A percentile compares a stretch with the other conserved stretches of the same genome.
phyloP scores from a whole-genome alignment of 2,113 vertebrate genomes.

The Apteryx owenii region DNA sequence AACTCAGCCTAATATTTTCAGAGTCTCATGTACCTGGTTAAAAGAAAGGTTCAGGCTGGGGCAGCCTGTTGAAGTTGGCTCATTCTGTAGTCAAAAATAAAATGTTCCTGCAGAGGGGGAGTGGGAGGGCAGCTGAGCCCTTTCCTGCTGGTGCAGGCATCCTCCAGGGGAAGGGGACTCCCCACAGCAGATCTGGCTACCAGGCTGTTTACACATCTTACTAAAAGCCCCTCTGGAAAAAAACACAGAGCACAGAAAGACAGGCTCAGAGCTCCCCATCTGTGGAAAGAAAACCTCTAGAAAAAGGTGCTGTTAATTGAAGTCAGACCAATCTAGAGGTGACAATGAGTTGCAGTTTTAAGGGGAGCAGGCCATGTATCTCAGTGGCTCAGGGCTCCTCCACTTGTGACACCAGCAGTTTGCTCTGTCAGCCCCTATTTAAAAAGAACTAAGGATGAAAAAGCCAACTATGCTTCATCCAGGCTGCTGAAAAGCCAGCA shows the following conservation, averaged over 20 bases:
- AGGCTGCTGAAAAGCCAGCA: not conserved
- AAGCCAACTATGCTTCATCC: not conserved
- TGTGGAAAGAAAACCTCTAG: not conserved
- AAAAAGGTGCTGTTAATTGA: not conserved
- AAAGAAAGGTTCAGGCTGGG: not conserved
- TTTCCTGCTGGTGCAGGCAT: too few relatives aligned
- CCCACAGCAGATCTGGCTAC: too few relatives aligned
- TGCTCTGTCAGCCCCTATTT: not conserved
- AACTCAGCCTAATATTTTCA: not conserved
- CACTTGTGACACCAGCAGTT: not conserved
- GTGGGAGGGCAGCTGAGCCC: too few relatives aligned
- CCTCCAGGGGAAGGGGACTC: too few relatives aligned
- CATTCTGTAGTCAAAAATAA: too few relatives aligned
- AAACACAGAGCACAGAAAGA: too few relatives aligned
- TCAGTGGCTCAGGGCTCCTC: not conserved
- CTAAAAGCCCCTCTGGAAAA: too few relatives aligned
- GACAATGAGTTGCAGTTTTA: not conserved
- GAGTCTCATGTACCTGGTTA: not conserved
- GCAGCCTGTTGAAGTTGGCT: not conserved
- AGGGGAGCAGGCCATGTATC: not conserved
- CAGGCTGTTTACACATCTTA: too few relatives aligned
- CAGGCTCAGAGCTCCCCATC: not conserved
- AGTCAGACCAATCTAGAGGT: not conserved
- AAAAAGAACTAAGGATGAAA: not conserved
- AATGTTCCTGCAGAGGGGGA: too few relatives aligned